Conservation (phyloP, 2,113 vertebrate genomes). For the Austrofundulus limnaeus region DNA sequence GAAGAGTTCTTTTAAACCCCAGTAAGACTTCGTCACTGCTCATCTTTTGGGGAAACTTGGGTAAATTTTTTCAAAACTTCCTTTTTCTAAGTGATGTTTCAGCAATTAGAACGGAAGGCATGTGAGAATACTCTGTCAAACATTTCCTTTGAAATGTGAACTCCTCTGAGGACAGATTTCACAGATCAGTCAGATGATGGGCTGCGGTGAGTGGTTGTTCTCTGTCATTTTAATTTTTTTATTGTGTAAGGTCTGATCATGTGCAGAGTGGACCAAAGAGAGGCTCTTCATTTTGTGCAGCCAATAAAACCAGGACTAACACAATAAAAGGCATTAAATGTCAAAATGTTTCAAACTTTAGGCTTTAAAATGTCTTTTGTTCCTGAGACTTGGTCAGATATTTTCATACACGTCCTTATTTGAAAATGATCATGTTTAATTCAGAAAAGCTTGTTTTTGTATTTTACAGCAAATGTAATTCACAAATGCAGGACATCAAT, state of each 20-base stretch:
- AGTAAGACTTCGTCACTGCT: too few relatives aligned
- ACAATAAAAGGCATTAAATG: not conserved
- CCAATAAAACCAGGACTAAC: constrained; percentile 53
- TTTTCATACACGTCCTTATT: too few relatives aligned
- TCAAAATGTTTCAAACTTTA: not conserved
- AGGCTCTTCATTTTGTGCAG: constrained; percentile 46
- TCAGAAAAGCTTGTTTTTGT: not conserved
- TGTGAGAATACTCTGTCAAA: constrained; percentile 24
- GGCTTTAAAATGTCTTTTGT: not conserved
- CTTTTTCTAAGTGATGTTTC: constrained; percentile 43
- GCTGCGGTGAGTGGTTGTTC: constrained; percentile 22
- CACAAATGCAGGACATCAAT: too few relatives aligned
- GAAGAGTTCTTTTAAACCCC: too few relatives aligned
- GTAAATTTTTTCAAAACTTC: constrained; percentile 45
- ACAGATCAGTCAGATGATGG: constrained; percentile 67
- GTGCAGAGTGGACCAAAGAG: constrained; percentile 34
- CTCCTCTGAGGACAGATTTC: constrained; percentile 46
- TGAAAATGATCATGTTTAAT: not conserved
- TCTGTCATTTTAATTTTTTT: not conserved
- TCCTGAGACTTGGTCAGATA: not conserved
- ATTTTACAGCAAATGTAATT: not conserved
- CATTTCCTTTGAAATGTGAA: not conserved
- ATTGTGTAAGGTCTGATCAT: constrained; percentile 35
- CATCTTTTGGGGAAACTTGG: not conserved
- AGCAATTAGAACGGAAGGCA: constrained; percentile 58